Percentiles rank a stretch among this genome's conserved stretches.
Evolutionary conservation across 1,140 invertebrate genomes (phyloP).

Genomic region (Papilio polyxenes): DNA sequence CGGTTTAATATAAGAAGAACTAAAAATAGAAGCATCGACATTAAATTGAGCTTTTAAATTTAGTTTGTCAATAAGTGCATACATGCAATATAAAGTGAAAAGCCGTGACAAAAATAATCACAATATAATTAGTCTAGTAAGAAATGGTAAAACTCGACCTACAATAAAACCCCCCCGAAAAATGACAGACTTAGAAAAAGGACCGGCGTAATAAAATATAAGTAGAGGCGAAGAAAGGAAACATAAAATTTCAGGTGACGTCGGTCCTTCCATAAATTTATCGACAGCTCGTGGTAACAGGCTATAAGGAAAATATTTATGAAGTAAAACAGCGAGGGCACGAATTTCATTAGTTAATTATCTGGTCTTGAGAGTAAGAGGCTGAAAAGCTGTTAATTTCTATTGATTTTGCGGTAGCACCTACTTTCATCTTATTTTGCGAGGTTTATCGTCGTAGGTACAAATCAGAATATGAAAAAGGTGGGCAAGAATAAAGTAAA

Average conservation of each 20-base stretch:
- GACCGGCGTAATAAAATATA: slow-evolving; percentile 63
- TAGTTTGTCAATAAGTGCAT: too few species aligned
- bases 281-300: slow-evolving; percentile 76
- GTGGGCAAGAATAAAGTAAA: background rate
- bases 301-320: slow-evolving; percentile 78
- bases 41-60: too few species aligned
- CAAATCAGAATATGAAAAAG: slow-evolving; percentile 14
- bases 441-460: background rate
- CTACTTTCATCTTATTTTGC: slow-evolving; percentile 6
- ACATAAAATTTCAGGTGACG: slow-evolving; percentile 77
- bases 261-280: slow-evolving; percentile 77
- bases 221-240: slow-evolving; percentile 69
- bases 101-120: background rate
- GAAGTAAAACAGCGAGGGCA: slow-evolving; percentile 62
- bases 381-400: slow-evolving; percentile 35
- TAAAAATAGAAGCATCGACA: background rate
- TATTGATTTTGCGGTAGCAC: slow-evolving; percentile 33
- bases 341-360: slow-evolving; percentile 77
- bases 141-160: background rate
- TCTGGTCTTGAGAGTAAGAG: slow-evolving; percentile 48
- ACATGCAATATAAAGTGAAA: background rate
- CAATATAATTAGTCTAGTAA: background rate
- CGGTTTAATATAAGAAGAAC: background rate
- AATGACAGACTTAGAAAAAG: slow-evolving; percentile 45
- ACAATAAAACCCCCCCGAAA: background rate